These are phyloP conservation scores for Xanthia togata DNA, from an alignment of 2,888 invertebrate genomes.

Conservation along the genomic window DNA sequence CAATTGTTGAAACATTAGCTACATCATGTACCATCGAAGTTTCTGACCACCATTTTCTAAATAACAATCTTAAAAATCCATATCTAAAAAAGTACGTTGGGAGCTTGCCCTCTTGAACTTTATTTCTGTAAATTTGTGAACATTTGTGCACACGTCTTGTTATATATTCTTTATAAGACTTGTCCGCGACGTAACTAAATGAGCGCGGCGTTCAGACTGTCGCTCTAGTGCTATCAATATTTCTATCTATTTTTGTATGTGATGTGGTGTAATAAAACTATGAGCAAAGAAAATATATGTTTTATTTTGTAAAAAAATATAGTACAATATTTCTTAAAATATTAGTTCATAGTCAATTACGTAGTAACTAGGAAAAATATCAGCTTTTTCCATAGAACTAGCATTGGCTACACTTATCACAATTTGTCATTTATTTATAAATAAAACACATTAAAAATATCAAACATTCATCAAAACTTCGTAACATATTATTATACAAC, in stretches of 20 bases:
- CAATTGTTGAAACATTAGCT: not conserved
- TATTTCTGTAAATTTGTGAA: slow-evolving; percentile 32
- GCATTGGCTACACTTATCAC: slow-evolving; percentile 58
- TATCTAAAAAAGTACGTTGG: not conserved
- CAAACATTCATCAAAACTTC: slow-evolving; percentile 22
- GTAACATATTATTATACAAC: slow-evolving; percentile 17
- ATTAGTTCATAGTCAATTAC: slow-evolving; percentile 43
- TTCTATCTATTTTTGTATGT: slow-evolving; percentile 70
- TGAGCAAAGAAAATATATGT: slow-evolving; percentile 55
- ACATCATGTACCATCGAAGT: not conserved
- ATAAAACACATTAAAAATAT: slow-evolving; percentile 11
- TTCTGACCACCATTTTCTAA: not conserved
- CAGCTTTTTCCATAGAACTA: slow-evolving; percentile 12
- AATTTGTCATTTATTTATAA: slow-evolving; percentile 41
- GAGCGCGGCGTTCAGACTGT: slow-evolving; percentile 19
- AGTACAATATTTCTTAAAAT: slow-evolving; percentile 38
- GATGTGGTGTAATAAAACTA: slow-evolving; percentile 64
- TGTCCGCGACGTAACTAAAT: slow-evolving; percentile 23
- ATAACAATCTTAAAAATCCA: not conserved
- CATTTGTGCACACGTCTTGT: slow-evolving; percentile 25
- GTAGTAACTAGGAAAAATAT: slow-evolving; percentile 15
- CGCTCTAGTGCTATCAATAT: slow-evolving; percentile 53
- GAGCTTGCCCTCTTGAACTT: not conserved
- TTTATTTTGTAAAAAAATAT: slow-evolving; percentile 60
- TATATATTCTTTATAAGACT: slow-evolving; percentile 56